Percentiles rank a stretch among this genome's conserved stretches.
Conservation (phyloP, 2,797 vertebrate genomes). For the Scolopax bukidnonensis region DNA sequence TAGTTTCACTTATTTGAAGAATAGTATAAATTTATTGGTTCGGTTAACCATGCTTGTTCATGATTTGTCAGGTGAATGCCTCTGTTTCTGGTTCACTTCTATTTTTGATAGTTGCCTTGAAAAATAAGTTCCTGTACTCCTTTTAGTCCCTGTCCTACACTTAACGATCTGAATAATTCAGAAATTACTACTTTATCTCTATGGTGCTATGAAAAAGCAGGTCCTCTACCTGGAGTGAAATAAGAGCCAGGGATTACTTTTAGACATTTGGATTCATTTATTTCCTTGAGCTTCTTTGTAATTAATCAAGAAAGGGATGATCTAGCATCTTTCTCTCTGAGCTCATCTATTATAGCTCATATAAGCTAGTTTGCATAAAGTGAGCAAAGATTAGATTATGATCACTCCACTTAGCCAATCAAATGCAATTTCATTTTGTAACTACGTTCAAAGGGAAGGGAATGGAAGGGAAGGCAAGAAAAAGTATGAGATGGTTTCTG, state of each 20-base stretch:
- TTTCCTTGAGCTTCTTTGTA: background rate
- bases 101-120: background rate
- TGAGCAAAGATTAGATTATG: background rate
- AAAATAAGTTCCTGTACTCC: background rate
- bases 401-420: background rate
- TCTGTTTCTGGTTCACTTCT: background rate
- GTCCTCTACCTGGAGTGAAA: background rate
- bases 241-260: background rate
- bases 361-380: background rate
- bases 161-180: background rate
- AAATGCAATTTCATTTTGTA: background rate
- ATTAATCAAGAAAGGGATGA: background rate
- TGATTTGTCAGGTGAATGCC: background rate
- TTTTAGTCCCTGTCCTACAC: background rate
- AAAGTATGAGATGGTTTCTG: background rate
- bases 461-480: no score
- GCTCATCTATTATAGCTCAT: background rate
- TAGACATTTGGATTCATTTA: background rate
- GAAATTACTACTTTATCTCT: background rate
- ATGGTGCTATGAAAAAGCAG: background rate
- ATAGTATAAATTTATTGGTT: background rate
- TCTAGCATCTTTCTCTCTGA: background rate
- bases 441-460: background rate
- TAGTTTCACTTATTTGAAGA: background rate
- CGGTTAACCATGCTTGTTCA: background rate